Evolutionary conservation across 1,140 invertebrate genomes (phyloP).

Genomic region (Solenopsis fugax): DNA sequence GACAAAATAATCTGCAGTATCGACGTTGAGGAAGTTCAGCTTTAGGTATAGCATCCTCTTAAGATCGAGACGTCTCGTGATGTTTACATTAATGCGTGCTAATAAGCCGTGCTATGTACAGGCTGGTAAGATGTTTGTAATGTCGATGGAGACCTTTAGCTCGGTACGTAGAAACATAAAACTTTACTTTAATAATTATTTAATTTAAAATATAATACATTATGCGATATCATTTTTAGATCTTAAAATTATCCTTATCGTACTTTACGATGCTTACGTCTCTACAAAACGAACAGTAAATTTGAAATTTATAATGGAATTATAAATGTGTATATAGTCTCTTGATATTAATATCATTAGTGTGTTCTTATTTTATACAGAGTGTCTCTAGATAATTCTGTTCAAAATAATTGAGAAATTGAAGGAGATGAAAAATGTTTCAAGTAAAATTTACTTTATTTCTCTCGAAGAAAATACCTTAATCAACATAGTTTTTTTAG

Average conservation of each 20-base stretch:
- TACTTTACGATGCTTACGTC: conserved; percentile 27
- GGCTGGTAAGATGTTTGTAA: conserved; percentile 67
- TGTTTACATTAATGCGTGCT: conserved; percentile 66
- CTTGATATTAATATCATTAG: too few species aligned
- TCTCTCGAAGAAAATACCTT: too few species aligned
- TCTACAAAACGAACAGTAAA: background rate
- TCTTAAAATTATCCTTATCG: background rate
- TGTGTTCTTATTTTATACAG: too few species aligned
- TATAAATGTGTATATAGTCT: background rate
- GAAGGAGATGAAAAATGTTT: too few species aligned
- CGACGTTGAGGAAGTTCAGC: too few species aligned
- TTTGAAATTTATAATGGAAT: background rate
- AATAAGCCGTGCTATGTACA: conserved; percentile 66
- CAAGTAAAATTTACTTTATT: too few species aligned
- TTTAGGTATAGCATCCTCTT: too few species aligned
- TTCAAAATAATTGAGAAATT: too few species aligned
- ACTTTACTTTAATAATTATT: background rate
- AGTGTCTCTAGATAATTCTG: too few species aligned
- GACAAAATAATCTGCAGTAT: too few species aligned
- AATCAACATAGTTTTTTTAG: too few species aligned
- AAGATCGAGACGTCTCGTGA: conserved; percentile 63
- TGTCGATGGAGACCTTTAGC: conserved; percentile 69
- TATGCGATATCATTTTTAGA: conserved; percentile 18
- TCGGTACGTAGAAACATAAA: conserved; percentile 56
- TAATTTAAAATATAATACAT: background rate